Base-by-base conservation (phyloP, 2,888 invertebrate genomes). In the Andrena flavipes region DNA sequence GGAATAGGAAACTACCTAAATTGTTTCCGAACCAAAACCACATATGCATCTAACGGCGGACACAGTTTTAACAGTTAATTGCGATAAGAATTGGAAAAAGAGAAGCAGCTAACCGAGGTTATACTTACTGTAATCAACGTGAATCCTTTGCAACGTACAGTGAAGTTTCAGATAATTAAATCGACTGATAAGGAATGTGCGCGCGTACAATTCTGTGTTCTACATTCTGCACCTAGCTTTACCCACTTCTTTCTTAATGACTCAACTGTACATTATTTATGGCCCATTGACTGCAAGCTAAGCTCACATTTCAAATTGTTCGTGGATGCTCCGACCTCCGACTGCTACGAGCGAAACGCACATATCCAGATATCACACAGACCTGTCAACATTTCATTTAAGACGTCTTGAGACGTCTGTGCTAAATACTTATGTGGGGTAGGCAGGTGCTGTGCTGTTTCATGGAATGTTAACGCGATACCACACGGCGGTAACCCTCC, bases 21-120 rank as follows among this genome's bases (percentile, higher is more conserved):
- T 96, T 94, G 84, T 95, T 95, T 72, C 96, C 96, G 93, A 96
- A 96, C 96, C 96, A 96, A 94, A 96, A 96, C 93, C 94, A 95
- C 95, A 96, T 95, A 89, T 95, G 95, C 96, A 96, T 96, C 92
- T 93, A 86, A 48, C 81, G 71, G 59, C 1, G 64, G 13, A n/a
- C 6, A 68, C 1, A 68, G 16, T 16, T 33, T 10, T 35, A 2
- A 67, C 33, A 63, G 7, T 20, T 42, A n/a, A 51, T 74, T 60
- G 49, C 16, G 8, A 7, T 2, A 29, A 49, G 2, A 0, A 20
- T 16, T 5, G 2, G 42, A 42, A 42, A 16, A 42, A 42, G 7
- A 30, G 7, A 56, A 62, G 29, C 8, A 10, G 6, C n/a, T 4
- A 20, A n/a, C 6, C 2, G 1, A 70, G 20, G 23, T 76, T 73